Evolutionary conservation across 1,140 invertebrate genomes (phyloP), one percentile per base, ranked within the genome.

Genomic region (Hyposmocoma kahamanoa): DNA sequence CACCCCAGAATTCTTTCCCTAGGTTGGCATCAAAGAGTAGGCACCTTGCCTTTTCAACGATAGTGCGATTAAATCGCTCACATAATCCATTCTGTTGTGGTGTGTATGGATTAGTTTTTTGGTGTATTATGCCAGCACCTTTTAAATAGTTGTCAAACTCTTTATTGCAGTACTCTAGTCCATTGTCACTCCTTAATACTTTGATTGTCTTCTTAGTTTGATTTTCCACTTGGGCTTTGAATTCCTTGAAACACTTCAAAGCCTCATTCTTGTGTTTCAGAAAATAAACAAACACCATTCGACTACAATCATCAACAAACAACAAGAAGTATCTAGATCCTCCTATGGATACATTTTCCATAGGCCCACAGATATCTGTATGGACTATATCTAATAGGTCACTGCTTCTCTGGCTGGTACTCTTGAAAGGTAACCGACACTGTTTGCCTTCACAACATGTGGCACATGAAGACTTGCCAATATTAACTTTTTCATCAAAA

Each of bases 301-400:
- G 53, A 24, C 53, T 63, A 30, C 42, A 68, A 44, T 86, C 78
- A 69, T 87, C 74, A 26, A 75, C 67, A 47, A 86, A 72, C 3
- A 70, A 52, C 1, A 84, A 15, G 51, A 74, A 70, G 65, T 77
- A 86, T 45, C 47, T 48, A 6, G 67, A 52, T 20, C 63, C 60
- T 28, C 72, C 62, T 36, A 74, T 38, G 32, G 67, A 77, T n/a
- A 41, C 42, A 10, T 44, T 46, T 42, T 68, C 61, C 68, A 81
- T 79, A n/a, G 74, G 77, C 18, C 83, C 83, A 52, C 69, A 76
- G 10, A 83, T 36, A 57, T 85, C 82, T 17, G 63, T 53, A 55
- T 85, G 75, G 1, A 84, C 50, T 13, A 76, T 13, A 21, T 76
- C 56, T 22, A 74, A 41, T 3, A 30, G 19, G 13, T 46, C 19